These are phyloP conservation scores for Tragelaphus scriptus DNA, from an alignment of 2,113 vertebrate species.

Conservation along the genomic window DNA sequence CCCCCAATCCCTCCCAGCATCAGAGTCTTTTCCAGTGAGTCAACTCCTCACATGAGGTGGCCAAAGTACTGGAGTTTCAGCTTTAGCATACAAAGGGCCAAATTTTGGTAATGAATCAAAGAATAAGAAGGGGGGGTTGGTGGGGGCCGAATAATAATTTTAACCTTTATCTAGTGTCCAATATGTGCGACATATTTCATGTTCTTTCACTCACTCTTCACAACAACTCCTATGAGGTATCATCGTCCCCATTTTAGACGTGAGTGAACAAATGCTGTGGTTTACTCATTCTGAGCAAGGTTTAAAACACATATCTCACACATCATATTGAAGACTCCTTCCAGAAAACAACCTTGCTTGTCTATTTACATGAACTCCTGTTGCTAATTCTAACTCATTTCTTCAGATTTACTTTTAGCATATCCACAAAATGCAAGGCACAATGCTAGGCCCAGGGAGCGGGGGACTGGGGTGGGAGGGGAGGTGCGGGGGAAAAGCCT, in stretches of 20 bases:
- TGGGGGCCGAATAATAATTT: neutral
- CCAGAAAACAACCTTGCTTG: neutral
- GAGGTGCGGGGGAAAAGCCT: neutral
- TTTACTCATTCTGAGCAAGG: neutral
- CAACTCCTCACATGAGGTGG: no score
- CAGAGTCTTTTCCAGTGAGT: no score
- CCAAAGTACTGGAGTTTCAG: no score
- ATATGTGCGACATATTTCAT: neutral
- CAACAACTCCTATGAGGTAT: neutral
- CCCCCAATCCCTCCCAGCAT: no score
- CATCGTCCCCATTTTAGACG: neutral
- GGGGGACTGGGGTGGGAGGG: no score
- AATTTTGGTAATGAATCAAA: neutral
- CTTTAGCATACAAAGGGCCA: neutral
- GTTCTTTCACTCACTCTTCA: neutral
- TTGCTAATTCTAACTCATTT: neutral
- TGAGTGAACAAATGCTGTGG: neutral
- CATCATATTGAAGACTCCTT: neutral
- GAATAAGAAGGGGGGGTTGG: neutral
- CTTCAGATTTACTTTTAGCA: neutral
- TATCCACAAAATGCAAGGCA: neutral
- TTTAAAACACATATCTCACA: neutral
- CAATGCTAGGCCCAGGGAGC: neutral
- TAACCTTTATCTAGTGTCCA: no score
- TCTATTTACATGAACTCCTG: neutral